phyloP scores from a whole-genome alignment of 2,113 vertebrate species.

The Pelvicachromis taeniatus region DNA sequence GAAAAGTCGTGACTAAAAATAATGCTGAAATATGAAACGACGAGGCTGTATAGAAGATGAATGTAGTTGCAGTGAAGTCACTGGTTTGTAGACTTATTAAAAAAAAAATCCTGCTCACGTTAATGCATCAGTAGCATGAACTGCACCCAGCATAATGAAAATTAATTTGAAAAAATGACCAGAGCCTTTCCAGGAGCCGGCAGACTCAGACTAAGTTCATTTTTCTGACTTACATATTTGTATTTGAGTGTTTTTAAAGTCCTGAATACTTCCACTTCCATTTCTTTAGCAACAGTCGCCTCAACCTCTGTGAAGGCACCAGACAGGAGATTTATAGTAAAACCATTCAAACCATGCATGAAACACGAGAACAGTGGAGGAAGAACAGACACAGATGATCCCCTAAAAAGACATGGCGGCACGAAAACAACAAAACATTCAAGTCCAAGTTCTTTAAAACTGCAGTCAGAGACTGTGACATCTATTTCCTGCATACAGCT shows the following conservation, averaged over 20 bases:
- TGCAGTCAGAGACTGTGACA: background rate
- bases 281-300: background rate
- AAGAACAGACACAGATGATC: background rate
- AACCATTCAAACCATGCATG: constrained; percentile 1
- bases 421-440: background rate
- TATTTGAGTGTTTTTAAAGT: background rate
- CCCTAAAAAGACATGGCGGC: constrained; percentile 12
- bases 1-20: background rate
- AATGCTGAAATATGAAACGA: background rate
- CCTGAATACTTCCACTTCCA: background rate
- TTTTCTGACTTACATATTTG: background rate
- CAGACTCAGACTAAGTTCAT: background rate
- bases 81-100: background rate
- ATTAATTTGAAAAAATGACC: background rate
- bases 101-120: background rate
- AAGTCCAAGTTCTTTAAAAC: background rate
- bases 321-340: constrained; percentile 34
- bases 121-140: background rate
- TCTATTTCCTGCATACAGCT: background rate
- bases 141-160: background rate
- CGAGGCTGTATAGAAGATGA: background rate
- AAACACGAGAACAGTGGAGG: constrained; percentile 25
- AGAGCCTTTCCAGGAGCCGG: background rate
- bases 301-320: constrained; percentile 22
- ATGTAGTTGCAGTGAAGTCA: background rate